These are phyloP conservation scores for Podiceps cristatus DNA, from an alignment of 2,113 vertebrate species.

Conservation along the genomic window DNA sequence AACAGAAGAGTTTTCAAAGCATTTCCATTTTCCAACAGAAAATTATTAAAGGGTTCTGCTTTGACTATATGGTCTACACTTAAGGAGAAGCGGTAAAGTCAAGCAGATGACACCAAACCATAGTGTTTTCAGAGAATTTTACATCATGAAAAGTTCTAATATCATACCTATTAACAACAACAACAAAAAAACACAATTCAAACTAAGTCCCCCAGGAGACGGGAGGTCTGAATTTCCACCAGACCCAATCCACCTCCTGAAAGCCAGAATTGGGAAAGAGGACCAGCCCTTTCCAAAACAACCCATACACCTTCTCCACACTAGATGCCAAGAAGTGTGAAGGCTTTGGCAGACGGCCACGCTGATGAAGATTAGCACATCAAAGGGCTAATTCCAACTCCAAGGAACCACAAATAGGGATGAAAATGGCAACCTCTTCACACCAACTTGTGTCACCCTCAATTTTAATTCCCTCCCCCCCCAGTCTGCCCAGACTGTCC, in stretches of 20 bases:
- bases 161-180: no score
- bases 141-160: background rate
- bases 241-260: background rate
- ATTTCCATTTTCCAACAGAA: background rate
- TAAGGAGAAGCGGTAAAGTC: background rate
- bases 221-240: background rate
- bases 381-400: background rate
- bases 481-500: background rate
- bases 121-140: background rate
- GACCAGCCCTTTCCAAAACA: background rate
- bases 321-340: background rate
- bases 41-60: background rate
- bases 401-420: background rate
- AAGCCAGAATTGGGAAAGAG: background rate
- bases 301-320: fast-evolving
- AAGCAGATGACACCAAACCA: background rate
- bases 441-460: fast-evolving
- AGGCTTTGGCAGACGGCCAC: background rate
- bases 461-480: background rate
- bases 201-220: background rate
- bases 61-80: fast-evolving
- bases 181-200: background rate
- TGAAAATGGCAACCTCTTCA: fast-evolving
- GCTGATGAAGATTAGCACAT: background rate
- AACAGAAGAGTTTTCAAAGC: background rate